Conservation (phyloP, 2,888 invertebrate genomes). For the Athrips mouffetella region DNA sequence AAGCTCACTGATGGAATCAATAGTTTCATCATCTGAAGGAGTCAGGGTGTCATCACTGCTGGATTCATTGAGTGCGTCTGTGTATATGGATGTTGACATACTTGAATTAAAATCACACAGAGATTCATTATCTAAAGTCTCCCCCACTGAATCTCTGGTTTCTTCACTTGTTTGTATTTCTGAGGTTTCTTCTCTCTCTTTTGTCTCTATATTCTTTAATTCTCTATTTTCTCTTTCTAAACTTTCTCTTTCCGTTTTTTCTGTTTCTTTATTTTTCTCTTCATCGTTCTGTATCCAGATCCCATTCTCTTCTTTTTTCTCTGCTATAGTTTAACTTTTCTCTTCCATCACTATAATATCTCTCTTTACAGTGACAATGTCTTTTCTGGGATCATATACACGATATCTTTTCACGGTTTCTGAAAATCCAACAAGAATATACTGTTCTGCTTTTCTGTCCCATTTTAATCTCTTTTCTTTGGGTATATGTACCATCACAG, state of each 20-base stretch:
- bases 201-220: too few species aligned
- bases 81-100: not conserved
- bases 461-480: not conserved
- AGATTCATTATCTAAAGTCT: not conserved
- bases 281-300: not conserved
- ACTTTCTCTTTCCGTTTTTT: too few species aligned
- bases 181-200: too few species aligned
- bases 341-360: not conserved
- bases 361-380: not conserved
- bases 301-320: not conserved
- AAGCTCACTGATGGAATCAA: not conserved
- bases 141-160: not conserved
- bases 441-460: slow-evolving; percentile 4
- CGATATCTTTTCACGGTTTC: slow-evolving; percentile 17
- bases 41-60: not conserved
- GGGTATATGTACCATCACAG: not conserved
- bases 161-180: too few species aligned
- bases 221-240: too few species aligned
- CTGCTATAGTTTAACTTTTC: not conserved
- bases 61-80: not conserved
- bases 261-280: too few species aligned
- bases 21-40: not conserved
- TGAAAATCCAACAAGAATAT: slow-evolving; percentile 15
- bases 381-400: slow-evolving; percentile 15
- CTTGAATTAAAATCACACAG: not conserved